Conservation (phyloP, 2,113 vertebrate species). For the Lathamus discolor region DNA sequence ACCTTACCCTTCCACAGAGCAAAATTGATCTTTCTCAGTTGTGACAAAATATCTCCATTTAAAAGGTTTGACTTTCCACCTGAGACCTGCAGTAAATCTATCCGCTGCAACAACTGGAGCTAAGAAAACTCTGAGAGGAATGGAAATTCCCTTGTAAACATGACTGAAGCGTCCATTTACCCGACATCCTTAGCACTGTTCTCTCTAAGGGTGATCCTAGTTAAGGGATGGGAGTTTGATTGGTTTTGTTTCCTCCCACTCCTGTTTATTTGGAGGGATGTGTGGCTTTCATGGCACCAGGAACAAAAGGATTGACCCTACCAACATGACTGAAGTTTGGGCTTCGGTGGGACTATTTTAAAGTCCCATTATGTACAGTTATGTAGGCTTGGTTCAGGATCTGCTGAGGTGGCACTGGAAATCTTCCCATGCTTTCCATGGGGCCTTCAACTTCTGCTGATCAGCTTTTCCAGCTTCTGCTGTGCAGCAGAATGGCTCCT, state of each 20-base stretch:
- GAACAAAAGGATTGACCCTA: not conserved
- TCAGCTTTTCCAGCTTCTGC: slow-evolving; percentile 2
- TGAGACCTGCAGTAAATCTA: slow-evolving; percentile 33
- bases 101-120: not conserved
- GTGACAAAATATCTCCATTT: slow-evolving; percentile 46
- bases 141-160: slow-evolving; percentile 6
- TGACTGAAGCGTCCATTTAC: not conserved
- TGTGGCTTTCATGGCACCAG: not conserved
- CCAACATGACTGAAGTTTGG: not conserved
- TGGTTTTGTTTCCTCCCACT: not conserved
- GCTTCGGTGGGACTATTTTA: not conserved
- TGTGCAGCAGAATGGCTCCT: not conserved
- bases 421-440: not conserved
- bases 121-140: not conserved
- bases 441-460: not conserved
- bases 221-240: not conserved
- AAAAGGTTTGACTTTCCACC: slow-evolving; percentile 51
- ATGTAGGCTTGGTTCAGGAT: not conserved
- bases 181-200: not conserved
- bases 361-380: not conserved
- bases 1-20: not conserved
- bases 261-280: not conserved
- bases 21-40: slow-evolving; percentile 35
- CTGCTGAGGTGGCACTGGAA: slow-evolving; percentile 31
- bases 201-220: not conserved